Base-by-base conservation (phyloP, 1,140 invertebrate species). In the Vollenhovia emeryi region DNA sequence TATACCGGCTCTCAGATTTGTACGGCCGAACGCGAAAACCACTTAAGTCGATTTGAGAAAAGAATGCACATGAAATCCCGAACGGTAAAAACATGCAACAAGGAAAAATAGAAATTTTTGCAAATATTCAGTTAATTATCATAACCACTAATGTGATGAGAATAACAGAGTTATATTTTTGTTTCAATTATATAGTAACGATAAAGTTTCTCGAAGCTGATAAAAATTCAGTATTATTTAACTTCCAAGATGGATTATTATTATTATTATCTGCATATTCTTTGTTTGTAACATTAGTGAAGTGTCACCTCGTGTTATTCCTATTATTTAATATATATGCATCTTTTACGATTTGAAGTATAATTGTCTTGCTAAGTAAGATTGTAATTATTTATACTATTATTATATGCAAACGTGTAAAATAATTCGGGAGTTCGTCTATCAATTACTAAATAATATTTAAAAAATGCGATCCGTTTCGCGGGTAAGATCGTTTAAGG, bases 1-100 rank as follows among this genome's bases (percentile, higher is more conserved):
- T 36, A 94, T 95, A 76, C 94, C 94, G 71, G 94, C 86, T 33
- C 60, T 59, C 13, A 79, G 90, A 84, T 87, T 91, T 18, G 48
- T 71, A 13, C 92, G 93, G 60, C 86, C 93, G 59, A 82, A 33
- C 9, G 6, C 64, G 15, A 89, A 89, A 60, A 87, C 48, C 64
- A 73, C 76, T 76, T 86, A 89, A 86, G 60, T 69, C 71, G 91
- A 90, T 84, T 66, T 78, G 50, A 91, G 86, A 87, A 87, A 87
- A 84, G 87, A 82, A 80, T 85, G 57, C 66, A 78, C 76, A 64
- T 91, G 78, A 90, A 87, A 86, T 60, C 64, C 0, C 4, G 9
- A n/a, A 68, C 15, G 3, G 57, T 76, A 76, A 45, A 55, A 76
- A 60, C 11, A 45, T n/a, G n/a, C 13, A 83, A 64, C 7, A 86